Evolutionary conservation across 2,113 vertebrate genomes (phyloP).

Genomic region (Illadopsis cleaveri): DNA sequence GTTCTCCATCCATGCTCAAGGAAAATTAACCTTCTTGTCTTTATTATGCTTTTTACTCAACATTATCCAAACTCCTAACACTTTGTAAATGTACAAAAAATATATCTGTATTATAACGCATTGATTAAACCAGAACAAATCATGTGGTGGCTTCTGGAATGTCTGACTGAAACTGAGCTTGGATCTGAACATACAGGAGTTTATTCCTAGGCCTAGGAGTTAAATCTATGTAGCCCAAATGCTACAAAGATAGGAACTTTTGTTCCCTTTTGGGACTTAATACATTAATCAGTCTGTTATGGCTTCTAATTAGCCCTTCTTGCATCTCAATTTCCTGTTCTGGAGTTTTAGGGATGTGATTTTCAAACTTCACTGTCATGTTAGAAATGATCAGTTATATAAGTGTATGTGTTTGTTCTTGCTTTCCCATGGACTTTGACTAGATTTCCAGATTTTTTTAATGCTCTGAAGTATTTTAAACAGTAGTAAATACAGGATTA

Average conservation of each 20-base stretch:
- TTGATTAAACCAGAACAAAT: not conserved
- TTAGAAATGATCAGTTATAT: not conserved
- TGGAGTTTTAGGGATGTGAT: not conserved
- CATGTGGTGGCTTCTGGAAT: not conserved
- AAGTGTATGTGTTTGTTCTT: not conserved
- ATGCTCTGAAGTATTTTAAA: not conserved
- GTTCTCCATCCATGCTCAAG: not conserved
- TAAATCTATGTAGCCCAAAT: not conserved
- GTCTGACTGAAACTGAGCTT: not conserved
- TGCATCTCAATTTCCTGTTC: not conserved
- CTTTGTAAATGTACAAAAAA: not conserved
- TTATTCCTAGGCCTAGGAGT: not conserved
- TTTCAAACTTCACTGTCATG: not conserved
- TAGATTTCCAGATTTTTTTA: not conserved
- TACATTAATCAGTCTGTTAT: not conserved
- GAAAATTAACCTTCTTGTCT: not conserved
- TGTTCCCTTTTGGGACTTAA: not conserved
- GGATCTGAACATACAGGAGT: not conserved
- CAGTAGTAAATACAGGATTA: not conserved
- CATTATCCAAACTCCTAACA: not conserved
- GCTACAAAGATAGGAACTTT: not conserved
- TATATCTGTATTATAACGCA: not conserved
- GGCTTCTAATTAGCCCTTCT: not conserved
- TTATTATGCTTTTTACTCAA: not conserved
- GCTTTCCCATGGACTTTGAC: not conserved